Percentiles rank a stretch among this genome's conserved stretches.
Evolutionary conservation across 2,888 invertebrate genomes (phyloP).

Genomic region (Steinernema scapterisci): DNA sequence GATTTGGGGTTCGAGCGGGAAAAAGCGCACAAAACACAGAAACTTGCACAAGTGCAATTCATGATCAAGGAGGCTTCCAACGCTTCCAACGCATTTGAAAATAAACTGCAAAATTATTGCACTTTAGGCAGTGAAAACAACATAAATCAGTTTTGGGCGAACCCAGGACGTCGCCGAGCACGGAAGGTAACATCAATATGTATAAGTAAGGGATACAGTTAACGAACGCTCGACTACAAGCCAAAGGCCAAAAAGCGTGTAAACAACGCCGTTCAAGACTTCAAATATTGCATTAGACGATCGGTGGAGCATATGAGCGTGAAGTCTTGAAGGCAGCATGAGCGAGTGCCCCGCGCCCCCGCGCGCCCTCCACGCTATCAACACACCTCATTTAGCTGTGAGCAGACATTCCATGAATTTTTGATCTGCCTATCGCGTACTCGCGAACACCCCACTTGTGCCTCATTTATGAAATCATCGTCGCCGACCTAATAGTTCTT

Average conservation of each 20-base stretch:
- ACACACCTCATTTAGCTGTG: slow-evolving; percentile 18
- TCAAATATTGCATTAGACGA: slow-evolving; percentile 14
- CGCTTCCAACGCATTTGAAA: too few species aligned
- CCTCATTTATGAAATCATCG: slow-evolving; percentile 27
- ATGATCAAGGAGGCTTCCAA: too few species aligned
- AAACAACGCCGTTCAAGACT: background rate
- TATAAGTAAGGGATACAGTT: too few species aligned
- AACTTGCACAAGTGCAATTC: too few species aligned
- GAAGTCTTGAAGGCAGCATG: slow-evolving; percentile 7
- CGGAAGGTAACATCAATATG: background rate
- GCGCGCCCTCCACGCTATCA: background rate
- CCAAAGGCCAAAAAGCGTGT: background rate
- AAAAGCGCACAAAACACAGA: too few species aligned
- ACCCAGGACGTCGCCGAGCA: background rate
- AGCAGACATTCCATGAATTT: slow-evolving; percentile 33
- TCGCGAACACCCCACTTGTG: slow-evolving; percentile 9
- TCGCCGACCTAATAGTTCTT: background rate
- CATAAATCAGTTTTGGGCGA: too few species aligned
- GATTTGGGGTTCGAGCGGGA: too few species aligned
- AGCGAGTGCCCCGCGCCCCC: slow-evolving; percentile 2
- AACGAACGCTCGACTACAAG: too few species aligned
- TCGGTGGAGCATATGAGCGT: slow-evolving; percentile 19
- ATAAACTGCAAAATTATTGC: background rate
- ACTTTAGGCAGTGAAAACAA: background rate
- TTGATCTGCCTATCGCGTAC: slow-evolving; percentile 6